A percentile compares a stretch with the other conserved stretches of the same genome.
These are phyloP conservation scores for Drosophila koepferae DNA, from an alignment of 2,888 invertebrate species.

Conservation along the genomic window DNA sequence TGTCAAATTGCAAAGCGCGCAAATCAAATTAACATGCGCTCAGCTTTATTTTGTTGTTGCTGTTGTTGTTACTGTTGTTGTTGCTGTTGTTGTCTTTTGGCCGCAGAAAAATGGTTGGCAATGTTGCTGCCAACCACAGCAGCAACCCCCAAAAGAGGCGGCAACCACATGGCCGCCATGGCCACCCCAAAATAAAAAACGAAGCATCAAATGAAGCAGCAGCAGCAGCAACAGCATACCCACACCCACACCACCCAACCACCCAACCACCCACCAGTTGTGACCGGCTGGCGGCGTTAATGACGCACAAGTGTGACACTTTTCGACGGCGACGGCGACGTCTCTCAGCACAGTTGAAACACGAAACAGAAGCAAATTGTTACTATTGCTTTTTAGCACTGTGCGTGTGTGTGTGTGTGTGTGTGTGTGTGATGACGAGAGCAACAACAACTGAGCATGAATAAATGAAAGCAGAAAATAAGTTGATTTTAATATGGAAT, in stretches of 20 bases:
- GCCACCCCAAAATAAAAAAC: conserved; percentile 51
- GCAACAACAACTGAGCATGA: conserved; percentile 70
- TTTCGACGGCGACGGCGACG: conserved; percentile 34
- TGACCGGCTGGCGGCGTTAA: conserved; percentile 80
- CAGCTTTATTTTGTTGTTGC: conserved; percentile 31
- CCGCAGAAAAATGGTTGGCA: conserved; percentile 80
- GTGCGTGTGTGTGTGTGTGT: conserved; percentile 25
- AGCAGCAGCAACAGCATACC: conserved; percentile 21
- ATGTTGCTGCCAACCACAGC: conserved; percentile 79
- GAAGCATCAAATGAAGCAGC: conserved; percentile 48
- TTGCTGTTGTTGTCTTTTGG: conserved; percentile 54
- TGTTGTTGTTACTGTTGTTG: conserved; percentile 11
- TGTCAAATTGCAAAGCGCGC: conserved; percentile 81
- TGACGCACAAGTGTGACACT: conserved; percentile 83
- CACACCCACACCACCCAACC: conserved; percentile 22
- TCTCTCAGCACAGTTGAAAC: conserved; percentile 39
- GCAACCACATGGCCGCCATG: conserved; percentile 55
- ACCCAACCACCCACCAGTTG: conserved; percentile 70
- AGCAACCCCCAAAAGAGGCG: conserved; percentile 65
- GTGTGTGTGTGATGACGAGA: conserved; percentile 35
- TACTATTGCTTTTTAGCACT: conserved; percentile 65
- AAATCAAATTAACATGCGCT: conserved; percentile 77
- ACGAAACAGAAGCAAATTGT: conserved; percentile 72
- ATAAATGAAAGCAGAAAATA: conserved; percentile 82
- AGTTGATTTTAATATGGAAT: conserved; percentile 81